Base-by-base conservation (phyloP, 1,140 invertebrate genomes). In the Drosophila orosa region DNA sequence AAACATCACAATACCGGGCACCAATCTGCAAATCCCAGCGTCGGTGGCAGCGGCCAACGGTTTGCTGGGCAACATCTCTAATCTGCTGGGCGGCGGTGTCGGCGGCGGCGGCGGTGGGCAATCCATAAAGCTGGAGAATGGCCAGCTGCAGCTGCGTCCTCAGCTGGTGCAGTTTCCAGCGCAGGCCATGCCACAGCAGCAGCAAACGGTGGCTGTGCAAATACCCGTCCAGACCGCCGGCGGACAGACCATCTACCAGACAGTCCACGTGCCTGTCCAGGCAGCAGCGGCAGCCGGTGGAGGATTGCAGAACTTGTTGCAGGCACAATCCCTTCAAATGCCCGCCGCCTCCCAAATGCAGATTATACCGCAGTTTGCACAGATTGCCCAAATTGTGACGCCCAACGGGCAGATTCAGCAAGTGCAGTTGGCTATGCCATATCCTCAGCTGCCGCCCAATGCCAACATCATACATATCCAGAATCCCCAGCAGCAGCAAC, bases 181-280 rank as follows among this genome's bases (percentile, higher is more conserved):
- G 6, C 71, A 86, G 42, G 52, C 85, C 40, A 19, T 81, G 2
- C 95, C 95, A 10, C 94, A 97, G 92, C 95, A 96, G 91, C 96
- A 97, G 91, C 90, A 91, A 40, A 96, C 96, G 17, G 96, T 98
- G 44, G 97, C 97, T 0, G 96, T 98, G 15, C 97, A 98, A 93
- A 96, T 98, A 40, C 98, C 98, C 2, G 97, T 99, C 58, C 96
- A 97, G 65, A 95, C 96, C 8, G 95, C 95, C 17, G 96, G 96
- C 92, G 98, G 98, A 0, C 97, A 98, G 92, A 98, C 97, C 0
- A 95, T 98, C 56, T 97, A 97, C 91, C 97, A 98, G 90, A 98
- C 97, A 0, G 95, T 98, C 2, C 97, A 98, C 92, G 95, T 98
- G 80, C 97, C 97, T 0, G 94, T 98, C 22, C 97, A 98, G 92